Base-by-base conservation (phyloP, 2,888 invertebrate species). In the Ischnura elegans region DNA sequence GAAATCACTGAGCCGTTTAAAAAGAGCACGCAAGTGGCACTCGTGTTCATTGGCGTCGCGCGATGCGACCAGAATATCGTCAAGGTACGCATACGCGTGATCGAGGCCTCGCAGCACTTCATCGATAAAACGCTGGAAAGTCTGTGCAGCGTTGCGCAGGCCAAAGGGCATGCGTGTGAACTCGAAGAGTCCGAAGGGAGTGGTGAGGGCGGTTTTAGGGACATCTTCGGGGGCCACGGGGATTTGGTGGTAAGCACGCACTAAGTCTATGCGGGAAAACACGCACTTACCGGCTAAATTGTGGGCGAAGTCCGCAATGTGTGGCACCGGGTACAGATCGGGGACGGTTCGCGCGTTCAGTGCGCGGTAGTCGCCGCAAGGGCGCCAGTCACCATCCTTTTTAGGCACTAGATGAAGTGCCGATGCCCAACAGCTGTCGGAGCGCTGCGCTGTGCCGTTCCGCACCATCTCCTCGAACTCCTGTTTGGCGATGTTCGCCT, bases 41-140 rank as follows among this genome's bases (percentile, higher is more conserved):
- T n/a, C n/a, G n/a, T n/a, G n/a, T n/a, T n/a, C n/a, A n/a, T n/a
- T n/a, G n/a, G n/a, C n/a, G n/a, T n/a, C n/a, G n/a, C n/a, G n/a
- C n/a, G n/a, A n/a, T n/a, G n/a, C n/a, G n/a, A n/a, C n/a, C n/a
- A n/a, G n/a, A n/a, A n/a, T n/a, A n/a, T n/a, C n/a, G n/a, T n/a
- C n/a, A n/a, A n/a, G n/a, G n/a, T n/a, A n/a, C n/a, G 43, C 86
- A 19, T 86, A 43, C 25, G 45, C 13, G 43, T 76, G 76, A 13
- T 36, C 36, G 29, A 76, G 36, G 13, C 4, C 10, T 13, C 36
- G 21, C 13, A 76, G 16, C 19, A n/a, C 42, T 47, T 87, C 45
- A 19, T 87, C 87, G 16, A 87, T 87, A n/a, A 87, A 87, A 13
- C 87, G 36, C 3, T 87, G 87, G 47, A 87, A 87, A 36, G 76